Evolutionary conservation across 2,113 vertebrate species (phyloP).

Genomic region (Leptosomus discolor): DNA sequence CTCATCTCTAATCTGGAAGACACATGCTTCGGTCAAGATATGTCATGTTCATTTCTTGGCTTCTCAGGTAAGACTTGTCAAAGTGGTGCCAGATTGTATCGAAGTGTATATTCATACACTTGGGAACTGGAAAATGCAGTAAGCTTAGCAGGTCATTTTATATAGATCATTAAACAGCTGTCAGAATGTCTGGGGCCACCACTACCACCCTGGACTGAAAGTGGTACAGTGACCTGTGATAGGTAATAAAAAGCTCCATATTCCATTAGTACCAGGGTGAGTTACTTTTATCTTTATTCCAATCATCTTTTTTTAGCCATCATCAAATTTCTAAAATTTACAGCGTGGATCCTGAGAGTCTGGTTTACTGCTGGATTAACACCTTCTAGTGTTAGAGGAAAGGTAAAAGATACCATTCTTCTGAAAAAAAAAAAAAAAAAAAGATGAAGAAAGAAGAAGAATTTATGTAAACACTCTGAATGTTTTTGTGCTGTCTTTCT

Average conservation of each 20-base stretch:
- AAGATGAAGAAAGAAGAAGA: neutral
- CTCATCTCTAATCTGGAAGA: neutral
- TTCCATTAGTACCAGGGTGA: neutral
- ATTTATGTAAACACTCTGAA: neutral
- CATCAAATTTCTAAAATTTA: neutral
- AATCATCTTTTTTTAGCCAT: neutral
- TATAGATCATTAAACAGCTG: neutral
- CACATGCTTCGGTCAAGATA: neutral
- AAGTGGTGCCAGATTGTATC: neutral
- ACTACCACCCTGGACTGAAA: neutral
- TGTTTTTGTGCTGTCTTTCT: neutral
- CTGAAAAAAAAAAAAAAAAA: neutral
- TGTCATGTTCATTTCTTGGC: neutral
- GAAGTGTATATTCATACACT: neutral
- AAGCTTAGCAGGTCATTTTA: neutral
- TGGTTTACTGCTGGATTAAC: neutral
- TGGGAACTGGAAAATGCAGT: neutral
- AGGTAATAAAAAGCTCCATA: constrained; percentile 10
- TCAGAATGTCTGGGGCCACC: neutral
- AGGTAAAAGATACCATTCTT: neutral
- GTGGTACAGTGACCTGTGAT: neutral
- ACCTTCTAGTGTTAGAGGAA: neutral
- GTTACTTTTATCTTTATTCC: neutral
- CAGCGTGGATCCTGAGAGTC: neutral
- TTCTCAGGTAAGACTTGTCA: neutral